Evolutionary conservation across 2,888 invertebrate genomes (phyloP), one percentile per base, ranked within the genome.

Genomic region (Lasiommata megera): DNA sequence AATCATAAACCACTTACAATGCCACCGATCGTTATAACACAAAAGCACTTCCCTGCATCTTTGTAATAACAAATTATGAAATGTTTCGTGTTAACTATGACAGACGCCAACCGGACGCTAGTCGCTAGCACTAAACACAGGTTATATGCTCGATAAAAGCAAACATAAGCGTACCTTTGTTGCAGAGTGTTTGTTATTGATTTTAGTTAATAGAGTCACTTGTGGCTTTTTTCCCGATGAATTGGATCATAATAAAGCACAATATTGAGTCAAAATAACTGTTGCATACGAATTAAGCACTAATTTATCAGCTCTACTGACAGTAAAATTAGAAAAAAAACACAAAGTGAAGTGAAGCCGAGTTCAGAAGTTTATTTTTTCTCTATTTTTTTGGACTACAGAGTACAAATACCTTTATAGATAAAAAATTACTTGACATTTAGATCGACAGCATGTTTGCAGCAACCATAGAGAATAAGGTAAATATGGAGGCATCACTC

Each of bases 111-210:
- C 87, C 88, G 90, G 90, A 91, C 91, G 90, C 91, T 77, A 84
- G 82, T 9, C 23, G 11, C 34, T 34, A 34, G 23, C 80, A 83
- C 82, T 82, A 88, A 86, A 88, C 88, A 89, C 88, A 91, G 90
- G 90, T 90, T 90, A 89, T 85, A 86, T 73, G 79, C 79, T 77
- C 72, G 74, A 77, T 74, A 78, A 85, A 86, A 82, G 85, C 88
- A 88, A 88, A 89, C 88, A 90, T 82, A 60, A 91, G 91, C 90
- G 89, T 91, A 91, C 91, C 91, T 91, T 91, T 91, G 90, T 90
- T 90, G 84, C 84, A 84, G 84, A 84, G 82, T 82, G 88, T 86
- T 87, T 88, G 83, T 83, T 91, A 91, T 91, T 84, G 91, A 91
- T 91, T 90, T 91, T 90, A 90, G 83, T 84, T 81, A 79, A 79